phyloP scores from a whole-genome alignment of 2,797 vertebrate species.

The Chrosomus eos region DNA sequence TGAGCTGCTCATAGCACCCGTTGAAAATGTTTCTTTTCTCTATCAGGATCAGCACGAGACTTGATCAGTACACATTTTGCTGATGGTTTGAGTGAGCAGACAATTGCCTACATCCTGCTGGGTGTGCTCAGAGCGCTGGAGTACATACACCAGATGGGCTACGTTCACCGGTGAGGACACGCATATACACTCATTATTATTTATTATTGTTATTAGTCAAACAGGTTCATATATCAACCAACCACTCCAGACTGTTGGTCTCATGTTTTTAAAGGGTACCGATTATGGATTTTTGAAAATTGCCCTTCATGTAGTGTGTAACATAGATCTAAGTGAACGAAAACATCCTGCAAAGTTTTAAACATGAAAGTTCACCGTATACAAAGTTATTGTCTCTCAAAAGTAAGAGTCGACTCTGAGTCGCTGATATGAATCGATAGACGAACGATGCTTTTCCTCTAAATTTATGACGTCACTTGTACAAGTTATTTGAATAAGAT shows the following conservation, averaged over 20 bases:
- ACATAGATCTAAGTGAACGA: too few species aligned
- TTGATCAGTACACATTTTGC: conserved; percentile 92
- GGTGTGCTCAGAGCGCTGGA: conserved; percentile 92
- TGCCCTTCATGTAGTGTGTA: too few species aligned
- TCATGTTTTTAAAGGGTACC: too few species aligned
- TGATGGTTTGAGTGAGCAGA: conserved; percentile 93
- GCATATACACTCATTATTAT: background rate
- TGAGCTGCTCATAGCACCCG: background rate
- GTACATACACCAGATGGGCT: conserved; percentile 99
- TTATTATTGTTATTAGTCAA: background rate
- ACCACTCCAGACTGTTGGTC: background rate
- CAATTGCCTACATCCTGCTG: conserved; percentile 93
- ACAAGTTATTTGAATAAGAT: too few species aligned
- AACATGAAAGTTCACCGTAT: too few species aligned
- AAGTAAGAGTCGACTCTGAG: too few species aligned
- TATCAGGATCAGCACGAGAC: conserved; percentile 94
- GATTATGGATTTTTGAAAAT: too few species aligned
- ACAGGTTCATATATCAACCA: background rate
- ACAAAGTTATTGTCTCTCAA: too few species aligned
- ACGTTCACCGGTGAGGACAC: conserved; percentile 89
- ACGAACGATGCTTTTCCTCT: too few species aligned
- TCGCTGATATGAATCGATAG: too few species aligned
- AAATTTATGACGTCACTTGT: too few species aligned
- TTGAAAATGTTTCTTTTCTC: background rate
- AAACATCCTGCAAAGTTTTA: too few species aligned